These are phyloP conservation scores for Saccopteryx bilineata DNA, from an alignment of 2,113 vertebrate genomes.

Conservation along the genomic window DNA sequence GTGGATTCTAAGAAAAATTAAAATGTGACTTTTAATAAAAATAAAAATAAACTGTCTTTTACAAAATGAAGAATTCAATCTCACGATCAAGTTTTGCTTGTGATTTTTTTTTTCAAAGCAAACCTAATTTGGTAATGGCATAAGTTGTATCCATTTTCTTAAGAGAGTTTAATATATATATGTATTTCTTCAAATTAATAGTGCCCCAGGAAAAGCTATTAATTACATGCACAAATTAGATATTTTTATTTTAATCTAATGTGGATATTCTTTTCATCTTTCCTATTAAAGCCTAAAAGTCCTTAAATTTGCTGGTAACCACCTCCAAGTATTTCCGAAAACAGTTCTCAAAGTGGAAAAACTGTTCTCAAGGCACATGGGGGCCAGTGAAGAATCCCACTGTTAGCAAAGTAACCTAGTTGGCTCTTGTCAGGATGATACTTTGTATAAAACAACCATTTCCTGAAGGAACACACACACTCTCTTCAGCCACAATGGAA, in stretches of 20 bases:
- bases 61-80: background rate
- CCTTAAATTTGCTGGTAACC: background rate
- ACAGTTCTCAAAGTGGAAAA: too few species aligned
- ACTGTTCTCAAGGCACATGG: accelerated
- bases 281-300: background rate
- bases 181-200: background rate
- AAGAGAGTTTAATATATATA: background rate
- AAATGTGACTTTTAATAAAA: too few species aligned
- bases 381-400: accelerated
- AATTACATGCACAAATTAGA: background rate
- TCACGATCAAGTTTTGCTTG: background rate
- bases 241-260: background rate
- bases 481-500: accelerated
- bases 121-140: background rate
- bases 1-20: too few species aligned
- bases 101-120: background rate
- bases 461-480: too few species aligned
- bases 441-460: background rate
- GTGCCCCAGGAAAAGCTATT: background rate
- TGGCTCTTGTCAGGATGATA: background rate
- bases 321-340: background rate
- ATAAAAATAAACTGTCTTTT: background rate
- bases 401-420: too few species aligned
- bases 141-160: background rate
- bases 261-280: background rate